A percentile compares a stretch with the other conserved stretches of the same genome.
phyloP scores from a whole-genome alignment of 2,888 invertebrate species.

The Tholera decimalis region DNA sequence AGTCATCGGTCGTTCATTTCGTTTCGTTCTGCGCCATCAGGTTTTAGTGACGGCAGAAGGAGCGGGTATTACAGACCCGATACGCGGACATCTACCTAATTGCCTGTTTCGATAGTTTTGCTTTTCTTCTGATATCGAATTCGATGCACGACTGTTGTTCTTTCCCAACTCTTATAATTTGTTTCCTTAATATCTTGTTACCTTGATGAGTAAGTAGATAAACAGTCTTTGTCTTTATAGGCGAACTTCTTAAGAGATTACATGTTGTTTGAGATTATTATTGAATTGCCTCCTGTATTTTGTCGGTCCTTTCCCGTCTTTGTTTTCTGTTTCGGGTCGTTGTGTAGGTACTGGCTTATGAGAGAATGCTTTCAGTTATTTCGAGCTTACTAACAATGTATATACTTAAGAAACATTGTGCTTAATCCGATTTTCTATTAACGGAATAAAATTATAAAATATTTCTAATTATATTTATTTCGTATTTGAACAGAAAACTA shows the following conservation, averaged over 20 bases:
- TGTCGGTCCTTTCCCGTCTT: constrained; percentile 35
- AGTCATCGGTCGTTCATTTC: constrained; percentile 89
- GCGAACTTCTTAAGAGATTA: constrained; percentile 50
- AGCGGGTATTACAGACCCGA: constrained; percentile 74
- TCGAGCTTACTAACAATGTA: constrained; percentile 2
- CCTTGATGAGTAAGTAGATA: constrained; percentile 44
- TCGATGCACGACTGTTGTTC: constrained; percentile 51
- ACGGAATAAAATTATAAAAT: not conserved
- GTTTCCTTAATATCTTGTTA: constrained; percentile 51
- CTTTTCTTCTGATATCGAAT: constrained; percentile 51
- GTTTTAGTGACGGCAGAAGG: constrained; percentile 79
- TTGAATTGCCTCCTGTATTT: constrained; percentile 37
- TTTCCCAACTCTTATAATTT: constrained; percentile 56
- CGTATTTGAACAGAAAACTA: not conserved
- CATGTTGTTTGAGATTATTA: constrained; percentile 56
- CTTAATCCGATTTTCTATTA: not conserved
- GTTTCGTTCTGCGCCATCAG: constrained; percentile 84
- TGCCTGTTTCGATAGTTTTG: constrained; percentile 68
- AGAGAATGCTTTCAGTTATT: constrained; percentile 13
- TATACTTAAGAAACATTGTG: not conserved
- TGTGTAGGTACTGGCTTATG: constrained; percentile 9
- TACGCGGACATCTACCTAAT: constrained; percentile 77
- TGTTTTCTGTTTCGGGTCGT: constrained; percentile 26
- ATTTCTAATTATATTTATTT: no score
- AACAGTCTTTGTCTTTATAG: constrained; percentile 56